These are phyloP conservation scores for Temnothorax unifasciatus DNA, from an alignment of 2,888 invertebrate species.

Conservation along the genomic window DNA sequence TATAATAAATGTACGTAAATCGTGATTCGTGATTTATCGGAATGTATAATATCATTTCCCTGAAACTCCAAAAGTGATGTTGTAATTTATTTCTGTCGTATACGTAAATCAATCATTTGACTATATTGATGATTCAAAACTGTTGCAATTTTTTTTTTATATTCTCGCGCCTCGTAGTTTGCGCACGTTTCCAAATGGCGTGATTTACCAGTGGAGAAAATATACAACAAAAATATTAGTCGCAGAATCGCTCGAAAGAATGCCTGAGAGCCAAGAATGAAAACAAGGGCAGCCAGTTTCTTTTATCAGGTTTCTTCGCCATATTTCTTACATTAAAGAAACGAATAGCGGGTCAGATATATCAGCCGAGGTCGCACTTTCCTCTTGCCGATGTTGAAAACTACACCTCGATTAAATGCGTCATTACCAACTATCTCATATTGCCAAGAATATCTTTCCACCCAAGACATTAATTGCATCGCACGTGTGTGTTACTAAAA, in stretches of 20 bases:
- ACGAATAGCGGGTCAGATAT: neutral
- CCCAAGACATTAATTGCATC: conserved; percentile 20
- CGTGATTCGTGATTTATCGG: conserved; percentile 49
- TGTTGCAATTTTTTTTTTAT: conserved; percentile 38
- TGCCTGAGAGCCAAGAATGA: conserved; percentile 46
- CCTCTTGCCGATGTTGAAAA: conserved; percentile 7
- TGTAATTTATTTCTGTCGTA: conserved; percentile 35
- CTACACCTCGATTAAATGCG: conserved; percentile 31
- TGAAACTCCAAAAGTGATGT: conserved; percentile 42
- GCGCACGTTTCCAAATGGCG: neutral
- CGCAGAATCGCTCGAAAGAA: neutral
- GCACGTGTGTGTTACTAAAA: neutral
- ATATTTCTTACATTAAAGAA: conserved; percentile 16
- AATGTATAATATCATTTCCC: conserved; percentile 36
- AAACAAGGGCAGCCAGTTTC: conserved; percentile 64
- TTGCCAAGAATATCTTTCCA: neutral
- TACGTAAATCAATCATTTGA: conserved; percentile 39
- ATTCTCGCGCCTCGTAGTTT: neutral
- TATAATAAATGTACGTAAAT: conserved; percentile 45
- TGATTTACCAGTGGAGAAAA: neutral
- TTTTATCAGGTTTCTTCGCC: conserved; percentile 14
- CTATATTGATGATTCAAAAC: conserved; percentile 21
- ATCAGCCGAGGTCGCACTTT: conserved; percentile 43
- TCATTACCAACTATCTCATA: neutral
- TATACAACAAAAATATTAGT: neutral